phyloP scores from a whole-genome alignment of 1,140 invertebrate genomes.

The Mylabris phalerata region DNA sequence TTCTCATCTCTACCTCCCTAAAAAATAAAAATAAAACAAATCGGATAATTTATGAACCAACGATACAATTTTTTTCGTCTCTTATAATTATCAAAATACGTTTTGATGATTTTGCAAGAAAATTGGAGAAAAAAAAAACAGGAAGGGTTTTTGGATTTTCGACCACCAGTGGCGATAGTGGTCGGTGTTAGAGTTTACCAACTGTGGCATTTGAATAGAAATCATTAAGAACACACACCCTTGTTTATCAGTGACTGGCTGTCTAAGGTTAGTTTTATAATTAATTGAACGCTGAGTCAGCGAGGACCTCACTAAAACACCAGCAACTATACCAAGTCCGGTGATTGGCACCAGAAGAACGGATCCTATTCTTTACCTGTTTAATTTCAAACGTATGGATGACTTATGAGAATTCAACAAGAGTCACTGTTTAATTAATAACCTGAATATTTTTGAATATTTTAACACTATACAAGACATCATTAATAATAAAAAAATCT shows the following conservation, averaged over 20 bases:
- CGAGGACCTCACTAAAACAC: slow-evolving; percentile 20
- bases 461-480: slow-evolving; percentile 27
- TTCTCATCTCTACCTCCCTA: no score
- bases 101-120: no score
- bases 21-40: no score
- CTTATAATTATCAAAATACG: no score
- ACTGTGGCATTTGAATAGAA: slow-evolving; percentile 27
- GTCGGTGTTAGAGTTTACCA: background rate
- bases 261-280: slow-evolving; percentile 32
- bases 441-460: slow-evolving; percentile 33
- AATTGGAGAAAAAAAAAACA: no score
- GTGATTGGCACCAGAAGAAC: slow-evolving; percentile 20
- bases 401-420: slow-evolving; percentile 24
- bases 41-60: no score
- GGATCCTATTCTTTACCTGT: slow-evolving; percentile 19
- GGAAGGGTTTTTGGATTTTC: no score
- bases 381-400: slow-evolving; percentile 15
- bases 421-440: slow-evolving; percentile 31
- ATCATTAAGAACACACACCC: slow-evolving; percentile 35
- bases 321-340: slow-evolving; percentile 7
- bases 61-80: no score
- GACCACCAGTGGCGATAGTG: no score
- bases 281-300: slow-evolving; percentile 35
- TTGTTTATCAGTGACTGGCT: slow-evolving; percentile 34
- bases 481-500: slow-evolving; percentile 28